Conservation (phyloP, 2,113 vertebrate genomes). For the Callipepla squamata region DNA sequence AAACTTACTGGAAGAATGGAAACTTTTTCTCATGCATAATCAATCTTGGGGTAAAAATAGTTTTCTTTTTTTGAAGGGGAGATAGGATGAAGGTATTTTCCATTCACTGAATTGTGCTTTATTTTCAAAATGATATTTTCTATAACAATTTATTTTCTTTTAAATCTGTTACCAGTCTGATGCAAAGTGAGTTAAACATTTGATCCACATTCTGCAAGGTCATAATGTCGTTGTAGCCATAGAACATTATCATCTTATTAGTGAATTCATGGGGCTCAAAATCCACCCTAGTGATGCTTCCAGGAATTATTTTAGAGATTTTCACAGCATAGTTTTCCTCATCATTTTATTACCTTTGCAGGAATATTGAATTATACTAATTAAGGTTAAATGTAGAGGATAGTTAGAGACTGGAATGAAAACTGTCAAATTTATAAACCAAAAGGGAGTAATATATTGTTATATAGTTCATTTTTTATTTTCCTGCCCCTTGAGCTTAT, state of each 20-base stretch:
- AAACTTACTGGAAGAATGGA: neutral
- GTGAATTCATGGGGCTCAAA: neutral
- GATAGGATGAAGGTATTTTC: neutral
- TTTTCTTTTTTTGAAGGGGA: neutral
- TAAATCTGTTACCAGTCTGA: neutral
- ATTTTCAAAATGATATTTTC: neutral
- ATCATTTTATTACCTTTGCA: neutral
- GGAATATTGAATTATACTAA: conserved; percentile 11
- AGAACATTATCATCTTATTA: neutral
- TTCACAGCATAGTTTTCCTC: neutral
- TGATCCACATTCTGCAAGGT: neutral
- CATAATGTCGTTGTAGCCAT: neutral
- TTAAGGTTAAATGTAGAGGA: conserved; percentile 10
- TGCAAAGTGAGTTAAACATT: neutral
- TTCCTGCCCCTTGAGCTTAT: neutral
- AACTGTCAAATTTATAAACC: neutral
- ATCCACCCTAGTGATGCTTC: neutral
- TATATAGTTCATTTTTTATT: neutral
- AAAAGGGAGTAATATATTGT: neutral
- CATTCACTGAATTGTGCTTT: neutral
- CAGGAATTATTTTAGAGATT: neutral
- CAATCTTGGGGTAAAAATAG: neutral
- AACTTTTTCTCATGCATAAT: neutral
- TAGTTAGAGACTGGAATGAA: neutral
- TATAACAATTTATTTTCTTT: neutral